Evolutionary conservation across 2,113 vertebrate genomes (phyloP).

Genomic region (Panthera leo): DNA sequence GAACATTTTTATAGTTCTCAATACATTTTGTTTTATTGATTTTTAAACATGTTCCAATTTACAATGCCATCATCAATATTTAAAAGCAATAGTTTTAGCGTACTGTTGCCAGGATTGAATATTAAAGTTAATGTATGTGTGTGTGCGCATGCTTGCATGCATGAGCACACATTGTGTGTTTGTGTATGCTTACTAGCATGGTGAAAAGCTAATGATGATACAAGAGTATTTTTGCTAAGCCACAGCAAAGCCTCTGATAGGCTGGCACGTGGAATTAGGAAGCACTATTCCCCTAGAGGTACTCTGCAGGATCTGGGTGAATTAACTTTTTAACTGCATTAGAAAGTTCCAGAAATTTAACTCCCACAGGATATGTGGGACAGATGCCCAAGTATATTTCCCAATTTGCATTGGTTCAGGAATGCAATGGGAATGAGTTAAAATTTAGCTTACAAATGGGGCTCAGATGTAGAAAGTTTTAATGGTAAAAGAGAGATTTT

Average conservation of each 20-base stretch:
- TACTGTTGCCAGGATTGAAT: neutral
- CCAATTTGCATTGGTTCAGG: neutral
- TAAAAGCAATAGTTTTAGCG: neutral
- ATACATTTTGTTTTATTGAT: neutral
- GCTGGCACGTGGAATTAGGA: neutral
- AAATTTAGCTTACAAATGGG: neutral
- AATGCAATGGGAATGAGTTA: neutral
- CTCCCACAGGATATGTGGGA: neutral
- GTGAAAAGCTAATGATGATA: neutral
- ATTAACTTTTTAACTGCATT: neutral
- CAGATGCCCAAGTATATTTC: neutral
- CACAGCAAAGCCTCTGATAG: neutral
- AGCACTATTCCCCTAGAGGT: neutral
- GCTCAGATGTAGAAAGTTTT: neutral
- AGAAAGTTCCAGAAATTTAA: constrained; percentile 8
- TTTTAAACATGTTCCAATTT: neutral
- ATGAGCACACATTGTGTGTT: neutral
- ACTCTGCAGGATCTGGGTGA: neutral
- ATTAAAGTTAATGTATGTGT: neutral
- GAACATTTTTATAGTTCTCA: neutral
- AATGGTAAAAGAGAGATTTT: neutral
- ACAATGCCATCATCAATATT: neutral
- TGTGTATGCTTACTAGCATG: neutral
- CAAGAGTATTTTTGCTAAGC: neutral
- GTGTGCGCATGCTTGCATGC: neutral